Base-by-base conservation (phyloP, 2,888 invertebrate species). In the Nomada hirtipes region DNA sequence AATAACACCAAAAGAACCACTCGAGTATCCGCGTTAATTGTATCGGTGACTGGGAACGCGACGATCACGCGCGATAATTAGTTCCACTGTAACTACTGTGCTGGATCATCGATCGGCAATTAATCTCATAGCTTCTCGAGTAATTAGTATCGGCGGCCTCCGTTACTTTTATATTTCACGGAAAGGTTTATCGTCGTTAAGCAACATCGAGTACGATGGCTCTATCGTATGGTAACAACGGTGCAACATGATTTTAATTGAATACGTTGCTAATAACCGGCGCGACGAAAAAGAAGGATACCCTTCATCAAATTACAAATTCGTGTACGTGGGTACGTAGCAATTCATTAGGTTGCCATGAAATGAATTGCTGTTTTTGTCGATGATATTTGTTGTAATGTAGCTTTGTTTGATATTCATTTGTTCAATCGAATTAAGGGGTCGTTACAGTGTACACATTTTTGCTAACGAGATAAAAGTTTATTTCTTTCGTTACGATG, bases 71-170 rank as follows among this genome's bases (percentile, higher is more conserved):
- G 53, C 47, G 50, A 78, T 68, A 75, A 68, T 78, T 78, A 63
- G 63, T 75, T 68, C 68, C 50, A 55, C 15, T 23, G 26, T 50
- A 26, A 61, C 68, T 42, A 55, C n/a, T n/a, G 26, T 50, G 42
- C 47, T 13, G 68, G 36, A 57, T 68, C 78, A 76, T 78, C 76
- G 76, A 68, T 74, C 67, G 23, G 52, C 55, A 68, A 68, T 75
- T 75, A 78, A 78, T 75, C 61, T 61, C 68, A 42, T 42, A 42
- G 29, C 50, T 47, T 53, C 47, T 15, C 42, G 26, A 60, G 44
- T 55, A 77, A 67, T 77, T 77, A 61, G 60, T 53, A 61, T 23
- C 20, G n/a, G 23, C 57, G 18, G 69, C 70, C 76, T 53, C 2
- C 11, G 44, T 20, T 20, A 60, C 42, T 23, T 36, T 55, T 47